These are phyloP conservation scores for Euproctis similis DNA, from an alignment of 2,888 invertebrate species.

Conservation along the genomic window DNA sequence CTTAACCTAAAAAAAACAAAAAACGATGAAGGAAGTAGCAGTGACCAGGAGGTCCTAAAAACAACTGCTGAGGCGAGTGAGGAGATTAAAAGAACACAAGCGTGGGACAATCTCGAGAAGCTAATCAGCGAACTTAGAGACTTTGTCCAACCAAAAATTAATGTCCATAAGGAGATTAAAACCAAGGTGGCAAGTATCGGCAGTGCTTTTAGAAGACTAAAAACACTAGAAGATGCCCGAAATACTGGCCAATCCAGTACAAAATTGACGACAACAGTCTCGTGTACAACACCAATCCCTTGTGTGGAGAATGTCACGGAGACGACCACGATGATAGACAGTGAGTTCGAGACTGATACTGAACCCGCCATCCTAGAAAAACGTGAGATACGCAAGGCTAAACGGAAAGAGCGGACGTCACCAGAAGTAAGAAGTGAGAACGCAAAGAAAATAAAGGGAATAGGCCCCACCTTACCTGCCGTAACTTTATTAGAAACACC, in stretches of 20 bases:
- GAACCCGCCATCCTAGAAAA: no score
- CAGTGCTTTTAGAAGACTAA: no score
- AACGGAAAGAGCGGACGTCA: background rate
- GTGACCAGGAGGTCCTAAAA: background rate
- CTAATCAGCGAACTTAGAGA: background rate
- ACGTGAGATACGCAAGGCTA: no score
- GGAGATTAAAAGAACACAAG: no score
- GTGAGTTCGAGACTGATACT: background rate
- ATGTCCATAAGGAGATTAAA: no score
- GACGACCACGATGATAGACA: slow-evolving; percentile 1
- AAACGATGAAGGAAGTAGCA: background rate
- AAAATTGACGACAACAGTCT: background rate
- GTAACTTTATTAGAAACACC: background rate
- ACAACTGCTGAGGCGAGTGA: background rate
- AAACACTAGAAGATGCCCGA: background rate
- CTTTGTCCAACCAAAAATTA: no score
- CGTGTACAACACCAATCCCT: background rate
- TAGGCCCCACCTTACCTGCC: background rate
- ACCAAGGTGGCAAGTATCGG: no score
- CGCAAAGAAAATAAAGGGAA: background rate
- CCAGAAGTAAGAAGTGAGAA: background rate
- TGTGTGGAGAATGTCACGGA: background rate
- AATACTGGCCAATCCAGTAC: background rate
- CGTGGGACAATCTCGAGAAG: background rate
- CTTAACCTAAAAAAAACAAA: background rate